Base-by-base conservation (phyloP, 2,113 vertebrate species). In the Ammodytes marinus region DNA sequence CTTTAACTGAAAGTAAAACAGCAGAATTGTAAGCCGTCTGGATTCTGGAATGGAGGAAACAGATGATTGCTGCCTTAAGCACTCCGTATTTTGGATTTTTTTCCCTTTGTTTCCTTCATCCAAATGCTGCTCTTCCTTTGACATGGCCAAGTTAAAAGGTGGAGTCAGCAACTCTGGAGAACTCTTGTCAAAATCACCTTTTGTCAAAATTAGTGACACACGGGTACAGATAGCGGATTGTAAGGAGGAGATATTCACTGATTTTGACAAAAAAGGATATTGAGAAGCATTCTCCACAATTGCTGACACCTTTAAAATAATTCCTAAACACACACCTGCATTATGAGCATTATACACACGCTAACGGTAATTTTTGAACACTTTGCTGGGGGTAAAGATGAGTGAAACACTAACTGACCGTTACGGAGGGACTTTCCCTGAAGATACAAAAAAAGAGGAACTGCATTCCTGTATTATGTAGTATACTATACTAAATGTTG, bases 341-440 rank as follows among this genome's bases (percentile, higher is more conserved):
- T 3, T 3, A 19, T 57, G 4, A 52, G 17, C 14, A 1, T 27
- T 27, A 1, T 13, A 27, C 19, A 37, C 11, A 5, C 27, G 42
- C 10, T 10, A 14, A 66, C 1, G 61, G 27, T 3, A 58, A 37
- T 77, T 45, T 35, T 27, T 69, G 37, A 52, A 54, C 9, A 77
- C 58, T 55, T 82, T 81, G 81, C 52, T 64, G 37, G 35, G 35
- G 9, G 12, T 19, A 57, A 73, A 63, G 10, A 52, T 7, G 9
- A 68, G 73, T 75, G 60, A 87, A 83, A 87, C 19, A n/a, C 69
- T 53, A 81, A 60, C 53, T 42, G 55, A 84, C 80, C 11, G 68
- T 90, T 93, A 58, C 35, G 42, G 69, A 93, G 89, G 83, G 65
- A 27, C 27, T 89, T 92, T 89, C 92, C 91, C 86, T 60, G 5